Evolutionary conservation across 1,140 invertebrate species (phyloP).

Genomic region (Asbolus verrucosus): DNA sequence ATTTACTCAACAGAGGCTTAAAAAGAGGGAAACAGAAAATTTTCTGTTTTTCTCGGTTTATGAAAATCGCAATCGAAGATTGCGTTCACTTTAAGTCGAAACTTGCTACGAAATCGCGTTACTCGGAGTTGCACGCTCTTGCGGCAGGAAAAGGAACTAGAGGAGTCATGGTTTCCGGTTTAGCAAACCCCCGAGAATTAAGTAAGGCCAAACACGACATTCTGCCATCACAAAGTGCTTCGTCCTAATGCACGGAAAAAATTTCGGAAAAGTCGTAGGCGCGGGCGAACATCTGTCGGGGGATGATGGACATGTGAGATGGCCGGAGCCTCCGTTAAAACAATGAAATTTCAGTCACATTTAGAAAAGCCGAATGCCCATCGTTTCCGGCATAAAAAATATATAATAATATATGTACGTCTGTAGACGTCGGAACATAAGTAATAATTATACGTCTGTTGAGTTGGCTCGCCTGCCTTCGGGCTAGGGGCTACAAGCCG

Average conservation of each 20-base stretch:
- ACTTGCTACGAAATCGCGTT: constrained; percentile 32
- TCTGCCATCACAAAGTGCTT: constrained; percentile 46
- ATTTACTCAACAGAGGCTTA: too few species aligned
- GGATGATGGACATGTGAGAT: constrained; percentile 36
- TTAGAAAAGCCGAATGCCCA: constrained; percentile 51
- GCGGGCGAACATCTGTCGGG: constrained; percentile 16
- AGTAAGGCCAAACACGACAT: constrained; percentile 54
- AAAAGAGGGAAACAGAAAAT: too few species aligned
- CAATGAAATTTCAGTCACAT: constrained; percentile 55
- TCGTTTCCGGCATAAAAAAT: constrained; percentile 62
- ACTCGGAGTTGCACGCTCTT: not conserved
- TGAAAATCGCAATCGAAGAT: too few species aligned
- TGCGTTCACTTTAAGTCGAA: not conserved
- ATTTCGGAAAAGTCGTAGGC: not conserved
- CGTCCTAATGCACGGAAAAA: not conserved
- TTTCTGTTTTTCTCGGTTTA: too few species aligned
- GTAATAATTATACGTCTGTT: constrained; percentile 61
- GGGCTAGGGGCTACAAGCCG: constrained; percentile 51
- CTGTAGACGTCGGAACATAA: constrained; percentile 54
- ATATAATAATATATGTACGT: constrained; percentile 59
- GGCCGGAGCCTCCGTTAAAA: constrained; percentile 44
- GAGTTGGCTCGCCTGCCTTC: constrained; percentile 50
- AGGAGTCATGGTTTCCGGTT: constrained; percentile 55
- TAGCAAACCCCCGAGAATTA: constrained; percentile 52
- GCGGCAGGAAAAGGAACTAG: constrained; percentile 55